Evolutionary conservation across 2,797 vertebrate species (phyloP).

Genomic region (Coreius guichenoti): DNA sequence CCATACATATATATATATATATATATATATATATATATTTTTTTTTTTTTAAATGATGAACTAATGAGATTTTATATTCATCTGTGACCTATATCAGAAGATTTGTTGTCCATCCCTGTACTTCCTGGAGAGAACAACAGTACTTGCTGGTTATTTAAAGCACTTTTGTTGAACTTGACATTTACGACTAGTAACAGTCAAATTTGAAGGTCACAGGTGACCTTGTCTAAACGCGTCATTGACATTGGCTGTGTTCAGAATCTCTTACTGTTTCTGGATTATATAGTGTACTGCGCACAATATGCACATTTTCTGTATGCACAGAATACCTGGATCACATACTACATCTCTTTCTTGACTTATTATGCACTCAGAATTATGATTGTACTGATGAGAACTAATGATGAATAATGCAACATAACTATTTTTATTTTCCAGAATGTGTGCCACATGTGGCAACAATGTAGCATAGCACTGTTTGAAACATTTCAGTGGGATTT

Average conservation of each 20-base stretch:
- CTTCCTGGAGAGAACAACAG: not conserved
- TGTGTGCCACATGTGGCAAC: not conserved
- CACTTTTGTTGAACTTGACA: conserved; percentile 25
- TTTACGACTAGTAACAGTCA: conserved; percentile 7
- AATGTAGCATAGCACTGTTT: not conserved
- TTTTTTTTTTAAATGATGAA: not conserved
- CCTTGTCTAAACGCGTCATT: not conserved
- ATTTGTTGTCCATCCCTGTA: not conserved
- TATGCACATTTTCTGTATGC: not conserved
- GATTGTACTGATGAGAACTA: not conserved
- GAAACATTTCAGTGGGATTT: not conserved
- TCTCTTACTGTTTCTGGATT: not conserved
- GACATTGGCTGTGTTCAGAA: not conserved
- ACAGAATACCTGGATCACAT: not conserved
- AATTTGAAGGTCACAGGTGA: conserved; percentile 24
- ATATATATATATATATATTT: no score
- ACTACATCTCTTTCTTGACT: not conserved
- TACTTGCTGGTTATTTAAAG: conserved; percentile 34
- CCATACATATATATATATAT: no score
- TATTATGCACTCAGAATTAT: not conserved
- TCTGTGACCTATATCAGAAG: not conserved
- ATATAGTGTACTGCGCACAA: not conserved
- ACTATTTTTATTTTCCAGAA: not conserved
- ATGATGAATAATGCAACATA: not conserved
- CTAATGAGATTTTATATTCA: not conserved